Percentiles rank a stretch among this genome's conserved stretches.
Conservation (phyloP, 2,113 vertebrate genomes). For the Trogon melanurus region DNA sequence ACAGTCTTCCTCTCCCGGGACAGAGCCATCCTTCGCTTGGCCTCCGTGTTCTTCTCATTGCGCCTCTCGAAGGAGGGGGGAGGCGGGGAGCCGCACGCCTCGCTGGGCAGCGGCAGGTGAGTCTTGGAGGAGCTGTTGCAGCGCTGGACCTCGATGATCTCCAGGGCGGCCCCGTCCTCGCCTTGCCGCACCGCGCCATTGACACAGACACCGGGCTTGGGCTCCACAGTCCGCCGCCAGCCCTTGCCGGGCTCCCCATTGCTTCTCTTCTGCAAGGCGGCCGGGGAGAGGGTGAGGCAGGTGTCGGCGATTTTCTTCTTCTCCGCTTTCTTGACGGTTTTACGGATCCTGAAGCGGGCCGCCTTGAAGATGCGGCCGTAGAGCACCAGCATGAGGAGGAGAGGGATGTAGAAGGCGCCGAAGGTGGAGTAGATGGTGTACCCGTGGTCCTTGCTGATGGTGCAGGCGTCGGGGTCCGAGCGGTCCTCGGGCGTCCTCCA, state of each 20-base stretch:
- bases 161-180: conserved; percentile 83
- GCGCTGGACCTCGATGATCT: conserved; percentile 87
- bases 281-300: conserved; percentile 77
- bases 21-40: conserved; percentile 89
- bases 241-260: conserved; percentile 75
- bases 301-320: conserved; percentile 76
- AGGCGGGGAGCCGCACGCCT: conserved; percentile 54
- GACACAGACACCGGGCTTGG: conserved; percentile 74
- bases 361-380: conserved; percentile 96
- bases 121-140: conserved; percentile 83
- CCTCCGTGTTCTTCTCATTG: conserved; percentile 84
- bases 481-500: conserved; percentile 96
- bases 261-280: conserved; percentile 75
- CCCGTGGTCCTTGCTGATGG: conserved; percentile 95
- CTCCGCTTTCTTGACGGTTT: conserved; percentile 90
- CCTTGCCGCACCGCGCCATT: conserved; percentile 85
- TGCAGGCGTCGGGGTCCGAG: conserved; percentile 91
- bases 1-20: conserved; percentile 95
- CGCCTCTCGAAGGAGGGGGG: conserved; percentile 77
- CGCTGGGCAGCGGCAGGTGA: conserved; percentile 87
- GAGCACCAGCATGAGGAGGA: conserved; percentile 94
- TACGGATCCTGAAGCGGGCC: conserved; percentile 94
- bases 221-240: conserved; percentile 79
- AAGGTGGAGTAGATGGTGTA: conserved; percentile 99
- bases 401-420: conserved; percentile 96